A percentile compares a stretch with the other conserved stretches of the same genome.
phyloP scores from a whole-genome alignment of 2,888 invertebrate genomes.

The Heteromyza rotundicornis region DNA sequence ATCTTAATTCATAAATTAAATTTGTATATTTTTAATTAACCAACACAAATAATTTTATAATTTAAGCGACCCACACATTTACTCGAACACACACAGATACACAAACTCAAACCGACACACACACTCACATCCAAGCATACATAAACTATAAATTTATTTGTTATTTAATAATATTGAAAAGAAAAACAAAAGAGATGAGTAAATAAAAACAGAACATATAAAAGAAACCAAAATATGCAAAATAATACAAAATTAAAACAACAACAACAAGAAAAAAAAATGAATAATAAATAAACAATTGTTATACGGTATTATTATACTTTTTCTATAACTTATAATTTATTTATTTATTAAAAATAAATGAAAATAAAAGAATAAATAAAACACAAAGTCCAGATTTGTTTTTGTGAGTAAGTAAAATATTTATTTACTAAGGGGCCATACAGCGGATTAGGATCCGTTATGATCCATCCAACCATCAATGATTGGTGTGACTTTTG shows the following conservation, averaged over 20 bases:
- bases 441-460: no score
- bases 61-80: neutral
- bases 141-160: slow-evolving; percentile 22
- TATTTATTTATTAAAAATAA: slow-evolving; percentile 56
- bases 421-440: no score
- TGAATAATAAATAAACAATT: slow-evolving; percentile 43
- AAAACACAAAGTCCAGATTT: no score
- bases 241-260: slow-evolving; percentile 19
- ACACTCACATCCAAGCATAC: slow-evolving; percentile 25
- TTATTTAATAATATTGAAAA: slow-evolving; percentile 27
- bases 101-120: slow-evolving; percentile 20
- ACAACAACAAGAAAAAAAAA: slow-evolving; percentile 27
- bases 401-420: no score
- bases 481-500: no score
- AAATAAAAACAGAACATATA: slow-evolving; percentile 30
- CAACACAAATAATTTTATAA: no score
- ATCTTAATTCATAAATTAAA: slow-evolving; percentile 9
- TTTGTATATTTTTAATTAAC: no score
- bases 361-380: slow-evolving; percentile 31
- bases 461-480: no score
- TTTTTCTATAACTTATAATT: slow-evolving; percentile 61
- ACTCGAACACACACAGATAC: slow-evolving; percentile 16
- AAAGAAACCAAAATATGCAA: slow-evolving; percentile 21
- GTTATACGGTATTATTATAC: slow-evolving; percentile 62
- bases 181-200: slow-evolving; percentile 26